phyloP scores from a whole-genome alignment of 1,140 invertebrate species.

The Papilio xuthus region DNA sequence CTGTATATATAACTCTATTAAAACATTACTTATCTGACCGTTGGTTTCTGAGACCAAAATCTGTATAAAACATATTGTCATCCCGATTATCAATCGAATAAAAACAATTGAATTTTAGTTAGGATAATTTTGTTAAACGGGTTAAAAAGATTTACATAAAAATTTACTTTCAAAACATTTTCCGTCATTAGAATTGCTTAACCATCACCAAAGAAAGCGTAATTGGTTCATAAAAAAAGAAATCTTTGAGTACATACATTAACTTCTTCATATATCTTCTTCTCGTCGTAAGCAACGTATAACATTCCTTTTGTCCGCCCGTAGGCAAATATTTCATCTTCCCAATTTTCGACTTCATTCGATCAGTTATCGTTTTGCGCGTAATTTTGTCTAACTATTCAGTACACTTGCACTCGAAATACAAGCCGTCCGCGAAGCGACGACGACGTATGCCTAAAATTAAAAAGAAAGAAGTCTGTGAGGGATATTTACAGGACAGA shows the following conservation, averaged over 20 bases:
- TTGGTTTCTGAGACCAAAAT: too few relatives aligned
- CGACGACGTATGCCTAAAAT: constrained; percentile 61
- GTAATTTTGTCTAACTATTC: constrained; percentile 42
- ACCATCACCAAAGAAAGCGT: background rate
- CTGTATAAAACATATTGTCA: too few relatives aligned
- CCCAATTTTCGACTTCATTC: constrained; percentile 79
- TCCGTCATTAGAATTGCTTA: too few relatives aligned
- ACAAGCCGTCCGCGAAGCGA: constrained; percentile 17
- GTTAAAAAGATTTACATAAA: background rate
- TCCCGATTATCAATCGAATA: too few relatives aligned
- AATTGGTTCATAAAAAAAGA: constrained; percentile 39
- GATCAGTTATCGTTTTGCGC: constrained; percentile 46
- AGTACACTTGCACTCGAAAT: constrained; percentile 39
- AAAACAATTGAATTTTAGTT: background rate
- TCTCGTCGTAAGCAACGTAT: constrained; percentile 77
- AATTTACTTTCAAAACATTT: background rate
- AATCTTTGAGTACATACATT: constrained; percentile 74
- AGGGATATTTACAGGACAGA: constrained; percentile 53
- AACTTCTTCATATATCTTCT: constrained; percentile 82
- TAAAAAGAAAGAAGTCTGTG: constrained; percentile 66
- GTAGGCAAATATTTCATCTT: constrained; percentile 81
- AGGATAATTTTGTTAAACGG: background rate
- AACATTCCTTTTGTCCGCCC: constrained; percentile 78
- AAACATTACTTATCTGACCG: too few relatives aligned
- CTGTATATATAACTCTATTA: too few relatives aligned